Evolutionary conservation across 2,888 invertebrate species (phyloP).

Genomic region (Thelaira solivaga): DNA sequence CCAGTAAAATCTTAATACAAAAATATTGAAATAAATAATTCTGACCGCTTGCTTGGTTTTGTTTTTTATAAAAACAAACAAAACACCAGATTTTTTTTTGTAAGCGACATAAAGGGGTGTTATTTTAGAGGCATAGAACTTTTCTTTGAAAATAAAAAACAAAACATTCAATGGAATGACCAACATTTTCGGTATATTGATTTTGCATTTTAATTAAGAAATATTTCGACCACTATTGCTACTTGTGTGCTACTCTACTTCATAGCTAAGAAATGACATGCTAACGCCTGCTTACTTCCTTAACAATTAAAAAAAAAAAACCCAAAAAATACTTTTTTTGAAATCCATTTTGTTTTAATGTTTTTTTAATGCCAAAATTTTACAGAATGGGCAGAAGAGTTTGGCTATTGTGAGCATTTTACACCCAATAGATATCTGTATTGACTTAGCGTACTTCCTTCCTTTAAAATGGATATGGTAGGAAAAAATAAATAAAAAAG

Average conservation of each 20-base stretch:
- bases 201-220: too few relatives aligned
- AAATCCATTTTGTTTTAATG: slow-evolving; percentile 13
- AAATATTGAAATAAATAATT: too few relatives aligned
- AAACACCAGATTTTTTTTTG: too few relatives aligned
- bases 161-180: too few relatives aligned
- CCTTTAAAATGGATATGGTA: slow-evolving; percentile 56
- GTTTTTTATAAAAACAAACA: too few relatives aligned
- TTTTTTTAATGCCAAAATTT: slow-evolving; percentile 22
- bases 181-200: too few relatives aligned
- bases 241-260: neutral
- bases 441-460: slow-evolving; percentile 67
- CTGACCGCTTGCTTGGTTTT: too few relatives aligned
- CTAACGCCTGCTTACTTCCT: slow-evolving; percentile 32
- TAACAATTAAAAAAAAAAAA: slow-evolving; percentile 19
- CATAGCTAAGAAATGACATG: slow-evolving; percentile 3
- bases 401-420: slow-evolving; percentile 19
- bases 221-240: neutral
- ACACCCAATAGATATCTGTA: slow-evolving; percentile 38
- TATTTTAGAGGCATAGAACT: too few relatives aligned
- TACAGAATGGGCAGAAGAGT: neutral
- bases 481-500: slow-evolving; percentile 2
- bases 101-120: too few relatives aligned
- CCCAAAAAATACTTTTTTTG: too few relatives aligned
- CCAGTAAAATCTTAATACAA: too few relatives aligned
- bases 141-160: too few relatives aligned